Evolutionary conservation across 2,888 invertebrate genomes (phyloP), one percentile per base, ranked within the genome.

Genomic region (Chymomyza caudatula): DNA sequence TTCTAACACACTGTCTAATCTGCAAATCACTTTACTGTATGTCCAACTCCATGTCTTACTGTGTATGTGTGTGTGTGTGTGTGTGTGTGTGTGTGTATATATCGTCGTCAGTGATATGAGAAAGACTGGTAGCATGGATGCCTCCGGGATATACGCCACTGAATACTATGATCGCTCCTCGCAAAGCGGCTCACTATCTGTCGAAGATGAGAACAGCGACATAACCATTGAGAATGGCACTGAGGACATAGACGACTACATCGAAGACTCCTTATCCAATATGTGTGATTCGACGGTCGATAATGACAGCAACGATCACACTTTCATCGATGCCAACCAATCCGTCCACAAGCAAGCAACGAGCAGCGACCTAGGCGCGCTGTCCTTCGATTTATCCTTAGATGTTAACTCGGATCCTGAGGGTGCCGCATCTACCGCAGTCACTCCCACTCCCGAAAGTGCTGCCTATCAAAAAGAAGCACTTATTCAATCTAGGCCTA

Each of bases 141-240:
- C 82, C 29, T 71, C 80, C 23, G 81, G 78, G 17, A 76, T 84
- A 1, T 77, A 86, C 2, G 84, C 84, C 4, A 73, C 81, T 43
- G 89, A 88, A 57, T 80, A 77, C 66, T 87, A 78, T 19, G 87
- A 87, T 55, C 76, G 77, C 42, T 79, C 74, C 60, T 87, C 88
- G 43, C 86, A 84, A 15, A 88, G 88, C 76, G 88, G 87, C 60
- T 90, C 90, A 13, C 71, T 90, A 6, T 90, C 90, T 4, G 88
- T 90, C 19, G 90, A 90, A 65, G 90, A 90, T 69, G 90, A 90
- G 73, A 90, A 90, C 53, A 90, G 90, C 77, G 90, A 90, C 67
- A 88, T 89, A 62, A 88, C 87, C 13, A 79, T 88, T 53, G 90
- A 89, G 63, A 89, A 89, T 66, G 88, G 88, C 58, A 85, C 82